Base-by-base conservation (phyloP, 2,113 vertebrate genomes). In the Microcebus jonahi region DNA sequence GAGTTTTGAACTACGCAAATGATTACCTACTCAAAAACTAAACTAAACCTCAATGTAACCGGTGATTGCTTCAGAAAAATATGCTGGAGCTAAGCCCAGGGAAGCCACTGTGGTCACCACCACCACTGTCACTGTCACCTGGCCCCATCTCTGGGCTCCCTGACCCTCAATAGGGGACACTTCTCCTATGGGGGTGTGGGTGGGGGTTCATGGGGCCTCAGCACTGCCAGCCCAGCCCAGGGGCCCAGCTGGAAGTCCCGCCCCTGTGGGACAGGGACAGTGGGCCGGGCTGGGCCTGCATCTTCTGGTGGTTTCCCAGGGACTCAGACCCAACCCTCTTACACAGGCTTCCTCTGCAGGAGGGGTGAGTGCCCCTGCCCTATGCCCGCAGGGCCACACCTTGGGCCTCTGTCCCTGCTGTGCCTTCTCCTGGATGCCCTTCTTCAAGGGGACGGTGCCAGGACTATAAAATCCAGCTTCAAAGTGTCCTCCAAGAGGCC, bases 311-410 rank as follows among this genome's bases (percentile, higher is more conserved):
- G 21, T 14, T n/a, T 92, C 65, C n/a, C 29, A 34, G 31, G 9
- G 36, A 42, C 61, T 45, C 18, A n/a, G 71, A 12, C n/a, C 20
- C 59, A 20, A 21, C n/a, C 45, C 45, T 39, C 61, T 65, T 25
- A 48, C 13, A 48, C 39, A n/a, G 0, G 6, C n/a, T 25, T 31
- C 39, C 57, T 34, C 34, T 27, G 31, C 61, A 61, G 71, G 39
- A 53, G 76, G 13, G 36, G 53, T 18, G 53, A 21, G 27, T 2
- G 6, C 25, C 27, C 13, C 36, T 31, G 4, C 20, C 27, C 18
- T 31, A 0, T 29, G 65, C 29, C 21, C 0, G 27, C 6, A 50
- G 8, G 29, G 36, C 67, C 2, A 0, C 0, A 29, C 34, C 42
- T 29, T 0, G 0, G 34, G 17, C 68, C 48, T 96, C 18, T 42